These are phyloP conservation scores for Tenebrio molitor DNA, from an alignment of 1,140 invertebrate species.

Conservation along the genomic window DNA sequence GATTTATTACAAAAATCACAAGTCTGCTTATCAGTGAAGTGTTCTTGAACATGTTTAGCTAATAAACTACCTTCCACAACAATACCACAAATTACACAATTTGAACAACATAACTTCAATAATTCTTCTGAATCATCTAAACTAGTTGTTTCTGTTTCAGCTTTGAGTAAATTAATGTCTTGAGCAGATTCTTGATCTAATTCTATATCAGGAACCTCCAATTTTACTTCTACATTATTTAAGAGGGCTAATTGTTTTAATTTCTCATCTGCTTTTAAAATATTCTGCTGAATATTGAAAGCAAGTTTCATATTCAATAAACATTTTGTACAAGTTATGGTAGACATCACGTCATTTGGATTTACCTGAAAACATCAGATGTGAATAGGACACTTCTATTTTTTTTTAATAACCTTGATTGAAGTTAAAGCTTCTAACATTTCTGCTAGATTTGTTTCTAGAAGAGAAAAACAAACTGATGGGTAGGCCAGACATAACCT, in stretches of 20 bases:
- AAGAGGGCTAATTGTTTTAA: background rate
- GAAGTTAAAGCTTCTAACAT: slow-evolving; percentile 29
- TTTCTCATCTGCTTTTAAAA: slow-evolving; percentile 16
- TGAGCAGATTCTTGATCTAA: background rate
- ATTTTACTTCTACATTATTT: slow-evolving; percentile 32
- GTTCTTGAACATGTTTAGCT: slow-evolving; percentile 30
- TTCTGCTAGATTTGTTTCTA: slow-evolving; percentile 10
- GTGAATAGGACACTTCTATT: background rate
- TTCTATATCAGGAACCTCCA: slow-evolving; percentile 6
- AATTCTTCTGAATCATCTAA: slow-evolving; percentile 1
- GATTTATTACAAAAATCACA: slow-evolving; percentile 18
- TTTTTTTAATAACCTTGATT: slow-evolving; percentile 12
- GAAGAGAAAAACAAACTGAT: slow-evolving; percentile 16
- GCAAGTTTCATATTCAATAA: slow-evolving; percentile 33
- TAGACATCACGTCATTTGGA: slow-evolving; percentile 10
- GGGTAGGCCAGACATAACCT: slow-evolving; percentile 32
- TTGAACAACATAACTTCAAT: background rate
- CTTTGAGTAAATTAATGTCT: background rate
- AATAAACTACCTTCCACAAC: background rate
- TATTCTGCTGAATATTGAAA: slow-evolving; percentile 35
- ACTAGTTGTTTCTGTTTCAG: background rate
- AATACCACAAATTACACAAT: slow-evolving; percentile 8
- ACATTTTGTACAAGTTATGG: slow-evolving; percentile 28
- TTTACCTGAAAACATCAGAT: slow-evolving; percentile 13
- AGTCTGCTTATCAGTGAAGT: background rate